Evolutionary conservation across 2,888 invertebrate genomes (phyloP), one percentile per base, ranked within the genome.

Genomic region (Gibbula magus): DNA sequence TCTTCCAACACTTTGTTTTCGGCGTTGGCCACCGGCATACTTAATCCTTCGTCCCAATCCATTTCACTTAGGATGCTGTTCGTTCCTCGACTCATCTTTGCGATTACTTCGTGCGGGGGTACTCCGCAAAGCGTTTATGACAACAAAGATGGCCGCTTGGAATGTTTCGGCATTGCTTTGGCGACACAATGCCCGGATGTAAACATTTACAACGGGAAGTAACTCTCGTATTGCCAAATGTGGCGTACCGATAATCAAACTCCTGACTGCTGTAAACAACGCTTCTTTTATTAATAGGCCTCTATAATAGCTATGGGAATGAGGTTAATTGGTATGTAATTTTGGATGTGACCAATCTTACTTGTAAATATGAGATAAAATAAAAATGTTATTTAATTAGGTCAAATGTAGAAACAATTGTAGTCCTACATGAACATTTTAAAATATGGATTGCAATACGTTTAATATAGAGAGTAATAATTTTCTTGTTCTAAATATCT

Each of bases 11-110:
- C 73, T 81, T 92, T 92, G 81, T 93, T 93, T 82, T 92, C 91
- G 56, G 86, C 88, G 86, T 93, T 93, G 22, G 93, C 93, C 8
- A 93, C 92, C 0, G 93, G 93, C 88, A 93, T 91, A 53, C 91
- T 91, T 75, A 93, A 83, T 13, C 92, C 92, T 84, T 93, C 92
- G 82, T 93, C 92, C 93, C 93, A 93, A 83, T 92, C 92, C 82
- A 93, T 84, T 80, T 92, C 92, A 54, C 87, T 89, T 22, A 93
- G 85, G 75, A 92, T 88, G 81, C 88, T 89, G 78, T 88, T 87
- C 70, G 84, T 89, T 32, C 84, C 87, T 67, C 86, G 82, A 39
- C 53, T 70, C 78, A 87, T 86, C 90, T 89, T 89, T 75, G 53
- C 20, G 20, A 20, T 20, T 22, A n/a, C 22, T 52, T 61, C 22